Conservation (phyloP, 2,888 invertebrate genomes). For the Pomacea canaliculata region DNA sequence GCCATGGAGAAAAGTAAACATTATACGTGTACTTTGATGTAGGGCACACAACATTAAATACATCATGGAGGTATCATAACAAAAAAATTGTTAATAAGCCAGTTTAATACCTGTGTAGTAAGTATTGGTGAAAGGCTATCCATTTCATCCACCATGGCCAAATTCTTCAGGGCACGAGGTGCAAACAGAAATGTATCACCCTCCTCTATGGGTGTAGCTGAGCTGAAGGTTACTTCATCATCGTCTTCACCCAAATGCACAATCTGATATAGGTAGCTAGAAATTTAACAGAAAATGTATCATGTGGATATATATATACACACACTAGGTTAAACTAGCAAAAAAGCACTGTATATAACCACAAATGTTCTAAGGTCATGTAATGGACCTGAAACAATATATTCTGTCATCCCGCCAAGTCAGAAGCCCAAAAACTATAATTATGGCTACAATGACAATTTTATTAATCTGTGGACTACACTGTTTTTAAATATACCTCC, state of each 20-base stretch:
- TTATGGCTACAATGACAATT: too few relatives aligned
- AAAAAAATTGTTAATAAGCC: too few relatives aligned
- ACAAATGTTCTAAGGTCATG: neutral
- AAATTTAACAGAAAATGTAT: constrained; percentile 36
- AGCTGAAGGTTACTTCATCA: constrained; percentile 98
- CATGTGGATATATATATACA: neutral
- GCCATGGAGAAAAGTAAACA: too few relatives aligned
- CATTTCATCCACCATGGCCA: constrained; percentile 96
- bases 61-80: too few relatives aligned
- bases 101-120: constrained; percentile 48
- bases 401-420: too few relatives aligned
- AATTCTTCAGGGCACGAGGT: constrained; percentile 90
- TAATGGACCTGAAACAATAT: neutral
- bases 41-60: too few relatives aligned
- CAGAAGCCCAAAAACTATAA: too few relatives aligned
- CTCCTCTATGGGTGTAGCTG: constrained; percentile 97
- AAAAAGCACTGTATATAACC: neutral
- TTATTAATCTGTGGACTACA: too few relatives aligned
- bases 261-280: constrained; percentile 95
- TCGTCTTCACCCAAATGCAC: constrained; percentile 99
- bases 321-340: neutral
- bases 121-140: constrained; percentile 95
- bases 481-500: too few relatives aligned
- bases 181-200: constrained; percentile 99
- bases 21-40: too few relatives aligned